Evolutionary conservation across 2,113 vertebrate genomes (phyloP), one percentile per base, ranked within the genome.

Genomic region (Hypocryptadius cinnamomeus): DNA sequence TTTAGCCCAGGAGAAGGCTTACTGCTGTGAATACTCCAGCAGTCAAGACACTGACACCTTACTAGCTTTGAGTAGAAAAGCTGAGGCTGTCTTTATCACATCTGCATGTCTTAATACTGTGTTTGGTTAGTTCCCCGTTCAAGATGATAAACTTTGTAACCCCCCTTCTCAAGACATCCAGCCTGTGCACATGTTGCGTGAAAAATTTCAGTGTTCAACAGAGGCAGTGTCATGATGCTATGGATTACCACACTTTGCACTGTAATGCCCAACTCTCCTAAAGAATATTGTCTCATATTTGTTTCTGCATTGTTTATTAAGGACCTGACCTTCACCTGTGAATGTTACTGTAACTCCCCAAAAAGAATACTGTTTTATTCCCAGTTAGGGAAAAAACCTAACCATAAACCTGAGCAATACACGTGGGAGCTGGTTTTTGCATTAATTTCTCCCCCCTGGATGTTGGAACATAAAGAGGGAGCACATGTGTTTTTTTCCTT

Each of bases 401-500:
- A 39, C 44, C n/a, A 45, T 71, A 89, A 95, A 92, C 39, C n/a
- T 31, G 30, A 79, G 28, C 61, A 81, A 42, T 90, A 68, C 33
- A 73, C 24, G 10, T 78, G 72, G 79, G 79, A 90, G 63, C 71
- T 94, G 89, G 8, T 42, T 74, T 95, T 85, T 95, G 68, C 78
- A 91, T 92, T 83, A 83, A 64, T 95, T 95, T 91, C 60, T 94
- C 69, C 68, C 82, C 81, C 28, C 39, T 80, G 60, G 44, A 60
- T 84, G 51, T 11, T 85, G 87, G 71, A 79, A 85, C 74, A 68
- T 71, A 63, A 85, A 90, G 77, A 89, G 21, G 28, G 48, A 90
- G 72, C 65, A 87, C 74, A 85, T 89, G n/a, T 94, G 78, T 18
- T 95, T 94, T 95, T 95, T 80, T 28, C 51, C 66, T 87, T 93